A percentile compares a stretch with the other conserved stretches of the same genome.
Evolutionary conservation across 2,888 invertebrate species (phyloP).

Genomic region (Erebia aethiops): DNA sequence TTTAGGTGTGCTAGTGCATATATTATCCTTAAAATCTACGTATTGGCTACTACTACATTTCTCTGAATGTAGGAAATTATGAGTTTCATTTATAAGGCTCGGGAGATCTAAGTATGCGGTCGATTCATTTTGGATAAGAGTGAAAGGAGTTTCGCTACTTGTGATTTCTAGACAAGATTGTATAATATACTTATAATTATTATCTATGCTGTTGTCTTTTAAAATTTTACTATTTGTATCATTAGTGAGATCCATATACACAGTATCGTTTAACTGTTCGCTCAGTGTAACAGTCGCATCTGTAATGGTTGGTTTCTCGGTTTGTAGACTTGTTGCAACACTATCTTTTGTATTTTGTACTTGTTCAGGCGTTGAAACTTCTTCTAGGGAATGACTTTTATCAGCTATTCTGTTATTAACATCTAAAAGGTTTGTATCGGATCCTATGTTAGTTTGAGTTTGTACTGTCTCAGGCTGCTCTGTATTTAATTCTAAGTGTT

Average conservation of each 20-base stretch:
- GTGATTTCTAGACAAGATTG: constrained; percentile 50
- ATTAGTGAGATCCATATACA: constrained; percentile 72
- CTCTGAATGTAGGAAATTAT: constrained; percentile 65
- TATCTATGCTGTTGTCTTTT: constrained; percentile 49
- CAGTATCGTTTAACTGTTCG: constrained; percentile 48
- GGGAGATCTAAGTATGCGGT: constrained; percentile 75
- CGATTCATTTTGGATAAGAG: constrained; percentile 61
- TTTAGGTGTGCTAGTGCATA: constrained; percentile 68
- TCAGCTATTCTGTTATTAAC: constrained; percentile 25
- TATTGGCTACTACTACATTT: constrained; percentile 52
- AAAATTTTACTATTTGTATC: constrained; percentile 56
- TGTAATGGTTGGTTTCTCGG: constrained; percentile 14
- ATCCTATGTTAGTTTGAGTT: constrained; percentile 54
- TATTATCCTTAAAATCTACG: constrained; percentile 44
- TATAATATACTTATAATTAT: constrained; percentile 50
- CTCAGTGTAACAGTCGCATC: constrained; percentile 30
- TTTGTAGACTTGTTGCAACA: constrained; percentile 32
- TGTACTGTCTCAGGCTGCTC: constrained; percentile 71
- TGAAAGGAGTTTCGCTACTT: constrained; percentile 38
- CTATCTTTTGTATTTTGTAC: constrained; percentile 56
- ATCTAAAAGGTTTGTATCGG: constrained; percentile 26
- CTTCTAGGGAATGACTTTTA: constrained; percentile 25
- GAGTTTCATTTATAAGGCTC: constrained; percentile 58
- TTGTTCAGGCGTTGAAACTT: constrained; percentile 56
- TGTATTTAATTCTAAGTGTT: constrained; percentile 29